Evolutionary conservation across 2,797 vertebrate species (phyloP).

Genomic region (Falco biarmicus): DNA sequence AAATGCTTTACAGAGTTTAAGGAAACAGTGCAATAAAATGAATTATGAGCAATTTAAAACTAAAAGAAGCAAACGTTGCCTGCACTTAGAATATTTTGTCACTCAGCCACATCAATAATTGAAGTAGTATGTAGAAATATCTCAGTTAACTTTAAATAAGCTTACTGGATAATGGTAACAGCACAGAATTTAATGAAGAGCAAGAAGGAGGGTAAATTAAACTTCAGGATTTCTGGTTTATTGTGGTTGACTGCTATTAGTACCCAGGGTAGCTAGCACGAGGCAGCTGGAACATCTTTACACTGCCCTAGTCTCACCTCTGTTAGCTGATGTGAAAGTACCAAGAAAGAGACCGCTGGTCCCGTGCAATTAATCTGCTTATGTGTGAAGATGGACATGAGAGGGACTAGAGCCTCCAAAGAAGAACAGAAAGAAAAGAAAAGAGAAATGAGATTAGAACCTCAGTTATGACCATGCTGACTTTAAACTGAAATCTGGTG

Average conservation of each 20-base stretch:
- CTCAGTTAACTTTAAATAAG: not conserved
- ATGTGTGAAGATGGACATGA: not conserved
- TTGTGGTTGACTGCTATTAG: not conserved
- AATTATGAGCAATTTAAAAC: not conserved
- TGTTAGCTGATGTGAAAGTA: not conserved
- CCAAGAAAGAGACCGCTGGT: not conserved
- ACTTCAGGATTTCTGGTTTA: not conserved
- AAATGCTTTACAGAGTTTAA: not conserved
- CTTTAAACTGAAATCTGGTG: not conserved
- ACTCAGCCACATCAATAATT: not conserved
- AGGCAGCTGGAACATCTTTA: not conserved
- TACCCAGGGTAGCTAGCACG: not conserved
- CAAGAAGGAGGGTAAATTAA: not conserved
- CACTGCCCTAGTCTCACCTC: not conserved
- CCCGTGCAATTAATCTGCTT: not conserved
- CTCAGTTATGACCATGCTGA: not conserved
- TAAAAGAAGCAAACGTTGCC: not conserved
- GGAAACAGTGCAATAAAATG: not conserved
- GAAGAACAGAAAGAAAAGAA: not conserved
- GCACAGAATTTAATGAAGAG: not conserved
- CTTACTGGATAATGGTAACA: not conserved
- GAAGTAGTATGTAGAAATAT: not conserved
- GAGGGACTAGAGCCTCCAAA: not conserved
- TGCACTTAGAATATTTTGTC: not conserved
- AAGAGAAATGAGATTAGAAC: not conserved